These are phyloP conservation scores for Malaclemys terrapin DNA, from an alignment of 2,113 vertebrate species.

Conservation along the genomic window DNA sequence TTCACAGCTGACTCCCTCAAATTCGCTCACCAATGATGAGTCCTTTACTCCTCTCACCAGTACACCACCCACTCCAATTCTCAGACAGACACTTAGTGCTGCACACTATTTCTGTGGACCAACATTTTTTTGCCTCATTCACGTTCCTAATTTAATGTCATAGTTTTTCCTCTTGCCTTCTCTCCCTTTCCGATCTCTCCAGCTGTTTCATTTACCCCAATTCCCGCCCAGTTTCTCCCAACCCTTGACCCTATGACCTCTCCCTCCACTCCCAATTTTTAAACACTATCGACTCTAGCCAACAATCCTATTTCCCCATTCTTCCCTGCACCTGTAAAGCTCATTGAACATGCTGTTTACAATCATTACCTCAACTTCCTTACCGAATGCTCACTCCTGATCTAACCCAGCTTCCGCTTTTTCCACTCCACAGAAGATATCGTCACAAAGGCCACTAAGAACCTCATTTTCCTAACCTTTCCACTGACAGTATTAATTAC, in stretches of 20 bases:
- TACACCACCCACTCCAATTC: background rate
- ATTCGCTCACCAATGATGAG: background rate
- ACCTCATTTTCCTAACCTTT: background rate
- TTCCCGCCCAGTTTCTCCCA: background rate
- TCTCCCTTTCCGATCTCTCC: background rate
- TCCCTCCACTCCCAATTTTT: background rate
- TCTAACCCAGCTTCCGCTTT: slow-evolving; percentile 13
- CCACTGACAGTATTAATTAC: background rate
- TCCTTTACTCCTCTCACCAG: background rate
- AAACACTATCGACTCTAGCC: background rate
- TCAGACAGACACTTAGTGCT: background rate
- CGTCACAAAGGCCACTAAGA: background rate
- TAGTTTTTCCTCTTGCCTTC: background rate
- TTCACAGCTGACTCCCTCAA: background rate
- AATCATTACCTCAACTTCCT: background rate
- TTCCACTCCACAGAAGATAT: background rate
- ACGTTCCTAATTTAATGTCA: background rate
- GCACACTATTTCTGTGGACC: background rate
- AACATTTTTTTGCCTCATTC: background rate
- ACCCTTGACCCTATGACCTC: background rate
- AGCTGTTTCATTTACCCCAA: background rate
- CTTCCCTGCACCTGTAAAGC: background rate
- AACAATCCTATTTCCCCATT: background rate
- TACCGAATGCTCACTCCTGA: background rate
- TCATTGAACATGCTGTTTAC: background rate